phyloP scores from a whole-genome alignment of 2,113 vertebrate species.

The Aegypius monachus region DNA sequence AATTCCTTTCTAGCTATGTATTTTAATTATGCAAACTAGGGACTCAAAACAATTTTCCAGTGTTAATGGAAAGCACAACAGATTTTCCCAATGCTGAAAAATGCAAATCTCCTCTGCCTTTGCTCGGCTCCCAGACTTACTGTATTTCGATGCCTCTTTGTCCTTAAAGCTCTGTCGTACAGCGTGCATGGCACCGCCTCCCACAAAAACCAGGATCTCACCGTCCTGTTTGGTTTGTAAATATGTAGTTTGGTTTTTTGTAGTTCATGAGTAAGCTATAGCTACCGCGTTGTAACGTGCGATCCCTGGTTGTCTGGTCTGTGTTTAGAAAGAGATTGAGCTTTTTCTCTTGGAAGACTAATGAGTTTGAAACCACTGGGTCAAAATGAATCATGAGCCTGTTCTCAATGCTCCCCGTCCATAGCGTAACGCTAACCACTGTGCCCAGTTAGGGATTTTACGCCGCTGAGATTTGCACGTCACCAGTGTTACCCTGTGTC shows the following conservation, averaged over 20 bases:
- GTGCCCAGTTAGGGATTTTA: not conserved
- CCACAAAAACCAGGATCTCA: not conserved
- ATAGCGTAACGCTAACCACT: not conserved
- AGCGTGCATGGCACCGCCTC: accelerated
- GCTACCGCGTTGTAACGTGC: accelerated
- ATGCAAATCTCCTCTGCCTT: not conserved
- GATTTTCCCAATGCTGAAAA: not conserved
- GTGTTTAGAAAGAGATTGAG: not conserved
- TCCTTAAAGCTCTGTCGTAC: not conserved
- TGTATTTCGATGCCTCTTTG: not conserved
- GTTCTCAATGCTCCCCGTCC: not conserved
- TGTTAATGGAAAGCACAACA: not conserved
- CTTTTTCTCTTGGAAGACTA: not conserved
- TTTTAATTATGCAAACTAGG: slow-evolving; percentile 24
- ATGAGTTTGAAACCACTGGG: not conserved
- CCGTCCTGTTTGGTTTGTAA: not conserved
- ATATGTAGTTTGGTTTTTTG: not conserved
- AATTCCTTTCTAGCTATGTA: slow-evolving; percentile 30
- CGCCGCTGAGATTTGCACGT: accelerated
- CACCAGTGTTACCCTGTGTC: not conserved
- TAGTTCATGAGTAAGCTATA: not conserved
- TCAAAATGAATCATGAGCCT: not conserved
- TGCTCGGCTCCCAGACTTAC: not conserved
- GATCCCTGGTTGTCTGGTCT: not conserved
- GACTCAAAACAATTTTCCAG: not conserved